Evolutionary conservation across 2,888 invertebrate genomes (phyloP).

Genomic region (Omphaloscelis lunosa): DNA sequence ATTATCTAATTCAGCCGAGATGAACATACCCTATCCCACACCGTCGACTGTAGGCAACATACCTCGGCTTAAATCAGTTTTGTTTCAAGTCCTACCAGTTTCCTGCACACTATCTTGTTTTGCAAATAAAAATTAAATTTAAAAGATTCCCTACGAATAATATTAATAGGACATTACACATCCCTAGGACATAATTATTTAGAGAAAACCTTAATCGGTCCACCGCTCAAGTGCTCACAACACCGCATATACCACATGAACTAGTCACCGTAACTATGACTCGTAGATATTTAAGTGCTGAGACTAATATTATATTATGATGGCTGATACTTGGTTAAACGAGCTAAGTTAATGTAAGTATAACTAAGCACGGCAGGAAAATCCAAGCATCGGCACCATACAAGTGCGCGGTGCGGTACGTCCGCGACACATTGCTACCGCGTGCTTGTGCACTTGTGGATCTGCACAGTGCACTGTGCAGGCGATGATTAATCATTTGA

Average conservation of each 20-base stretch:
- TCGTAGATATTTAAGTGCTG: neutral
- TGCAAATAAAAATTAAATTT: neutral
- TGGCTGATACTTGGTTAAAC: neutral
- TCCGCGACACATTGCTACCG: neutral
- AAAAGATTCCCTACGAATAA: neutral
- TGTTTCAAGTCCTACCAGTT: neutral
- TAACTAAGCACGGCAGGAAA: neutral
- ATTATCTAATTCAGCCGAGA: constrained; percentile 22
- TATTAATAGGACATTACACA: no score
- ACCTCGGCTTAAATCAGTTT: neutral
- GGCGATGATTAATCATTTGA: constrained; percentile 18
- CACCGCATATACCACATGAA: neutral
- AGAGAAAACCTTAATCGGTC: neutral
- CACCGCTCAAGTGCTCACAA: neutral
- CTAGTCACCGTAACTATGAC: neutral
- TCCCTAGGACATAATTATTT: neutral
- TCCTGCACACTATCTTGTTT: neutral
- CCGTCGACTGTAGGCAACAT: neutral
- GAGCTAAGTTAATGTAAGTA: neutral
- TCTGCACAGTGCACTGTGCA: constrained; percentile 7
- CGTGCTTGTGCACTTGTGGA: neutral
- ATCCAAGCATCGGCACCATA: no score
- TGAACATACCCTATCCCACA: constrained; percentile 9
- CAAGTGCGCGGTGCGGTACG: neutral
- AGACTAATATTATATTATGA: neutral